Percentiles rank a stretch among this genome's conserved stretches.
These are phyloP conservation scores for Oophaga pumilio DNA, from an alignment of 2,113 vertebrate species.

Conservation along the genomic window DNA sequence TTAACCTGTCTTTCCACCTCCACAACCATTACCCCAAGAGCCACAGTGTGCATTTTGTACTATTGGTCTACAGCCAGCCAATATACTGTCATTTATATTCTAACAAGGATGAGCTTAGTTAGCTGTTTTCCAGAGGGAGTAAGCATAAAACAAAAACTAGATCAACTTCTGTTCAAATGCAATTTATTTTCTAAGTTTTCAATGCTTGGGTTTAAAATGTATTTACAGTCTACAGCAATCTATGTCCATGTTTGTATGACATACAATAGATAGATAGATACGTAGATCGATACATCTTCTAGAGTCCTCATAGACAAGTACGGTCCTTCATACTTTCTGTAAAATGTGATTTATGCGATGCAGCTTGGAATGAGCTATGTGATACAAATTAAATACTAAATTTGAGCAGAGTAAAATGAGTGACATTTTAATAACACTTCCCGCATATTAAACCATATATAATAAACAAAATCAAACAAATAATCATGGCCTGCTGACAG, in stretches of 20 bases:
- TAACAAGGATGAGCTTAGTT: slow-evolving; percentile 24
- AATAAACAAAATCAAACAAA: slow-evolving; percentile 31
- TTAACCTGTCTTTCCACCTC: not conserved
- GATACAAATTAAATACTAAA: slow-evolving; percentile 24
- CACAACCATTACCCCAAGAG: slow-evolving; percentile 4
- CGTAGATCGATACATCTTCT: not conserved
- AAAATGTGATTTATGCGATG: not conserved
- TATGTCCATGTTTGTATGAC: slow-evolving; percentile 1
- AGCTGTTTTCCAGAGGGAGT: slow-evolving; percentile 13
- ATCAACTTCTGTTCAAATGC: slow-evolving; percentile 8
- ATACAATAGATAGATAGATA: slow-evolving; percentile 5
- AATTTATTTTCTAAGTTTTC: slow-evolving; percentile 8
- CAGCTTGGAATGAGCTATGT: not conserved
- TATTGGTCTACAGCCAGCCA: slow-evolving; percentile 18
- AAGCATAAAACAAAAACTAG: slow-evolving; percentile 7
- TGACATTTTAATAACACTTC: slow-evolving; percentile 32
- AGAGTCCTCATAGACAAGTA: not conserved
- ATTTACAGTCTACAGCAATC: not conserved
- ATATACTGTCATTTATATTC: slow-evolving; percentile 39
- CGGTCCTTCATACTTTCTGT: not conserved
- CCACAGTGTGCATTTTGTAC: slow-evolving; percentile 12
- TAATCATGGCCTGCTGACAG: slow-evolving; percentile 17
- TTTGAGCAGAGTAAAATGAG: slow-evolving; percentile 16
- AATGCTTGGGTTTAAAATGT: slow-evolving; percentile 28
- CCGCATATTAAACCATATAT: slow-evolving; percentile 25